These are phyloP conservation scores for Meteorus sp. DNA, from an alignment of 1,140 invertebrate genomes.

Conservation along the genomic window DNA sequence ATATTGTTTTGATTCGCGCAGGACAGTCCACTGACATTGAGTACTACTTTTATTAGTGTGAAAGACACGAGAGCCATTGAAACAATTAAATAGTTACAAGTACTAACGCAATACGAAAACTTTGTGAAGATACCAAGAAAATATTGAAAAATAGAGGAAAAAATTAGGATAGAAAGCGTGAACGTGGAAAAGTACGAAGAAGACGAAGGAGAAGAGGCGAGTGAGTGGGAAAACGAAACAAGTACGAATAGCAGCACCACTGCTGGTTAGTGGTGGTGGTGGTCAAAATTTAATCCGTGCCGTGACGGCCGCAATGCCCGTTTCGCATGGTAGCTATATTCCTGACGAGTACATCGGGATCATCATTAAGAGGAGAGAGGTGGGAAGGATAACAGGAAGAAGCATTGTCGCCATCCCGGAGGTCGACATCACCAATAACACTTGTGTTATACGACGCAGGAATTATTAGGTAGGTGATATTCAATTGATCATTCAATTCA, in stretches of 20 bases:
- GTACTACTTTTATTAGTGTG: not conserved
- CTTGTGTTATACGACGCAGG: conserved; percentile 29
- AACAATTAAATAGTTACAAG: not conserved
- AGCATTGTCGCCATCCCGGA: conserved; percentile 11
- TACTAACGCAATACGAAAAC: too few relatives aligned
- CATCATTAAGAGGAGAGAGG: conserved; percentile 24
- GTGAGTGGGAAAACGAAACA: not conserved
- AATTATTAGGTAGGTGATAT: conserved; percentile 32
- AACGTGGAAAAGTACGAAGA: too few relatives aligned
- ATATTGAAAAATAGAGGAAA: too few relatives aligned
- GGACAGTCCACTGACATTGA: conserved; percentile 18
- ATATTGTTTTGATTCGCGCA: conserved; percentile 38
- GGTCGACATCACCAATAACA: conserved; percentile 24
- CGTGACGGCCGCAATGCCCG: conserved; percentile 45
- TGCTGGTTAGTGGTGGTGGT: conserved; percentile 27
- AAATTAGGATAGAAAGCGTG: too few relatives aligned
- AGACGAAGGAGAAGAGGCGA: not conserved
- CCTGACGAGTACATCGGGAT: conserved; percentile 38
- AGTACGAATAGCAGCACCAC: conserved; percentile 16
- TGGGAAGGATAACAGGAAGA: not conserved
- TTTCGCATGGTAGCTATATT: conserved; percentile 39
- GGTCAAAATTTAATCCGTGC: conserved; percentile 11
- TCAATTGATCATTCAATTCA: too few relatives aligned
- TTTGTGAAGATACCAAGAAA: too few relatives aligned
- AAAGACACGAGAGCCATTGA: not conserved